These are phyloP conservation scores for Leptocoma aspasia DNA, from an alignment of 2,113 vertebrate genomes.

Conservation along the genomic window DNA sequence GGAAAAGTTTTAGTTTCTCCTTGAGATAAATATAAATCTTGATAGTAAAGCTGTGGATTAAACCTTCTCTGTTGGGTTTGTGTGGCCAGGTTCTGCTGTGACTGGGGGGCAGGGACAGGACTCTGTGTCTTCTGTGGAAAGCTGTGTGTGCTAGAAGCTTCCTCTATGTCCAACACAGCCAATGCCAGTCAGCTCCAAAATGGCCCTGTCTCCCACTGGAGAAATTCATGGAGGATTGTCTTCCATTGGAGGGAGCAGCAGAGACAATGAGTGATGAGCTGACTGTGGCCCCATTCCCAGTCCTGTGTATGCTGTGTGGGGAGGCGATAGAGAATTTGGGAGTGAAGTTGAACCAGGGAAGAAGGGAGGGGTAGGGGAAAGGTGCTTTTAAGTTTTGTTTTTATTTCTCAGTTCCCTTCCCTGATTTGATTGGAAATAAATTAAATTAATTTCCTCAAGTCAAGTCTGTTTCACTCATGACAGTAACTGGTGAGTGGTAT, in stretches of 20 bases:
- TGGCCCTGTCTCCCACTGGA: not conserved
- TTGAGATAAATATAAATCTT: not conserved
- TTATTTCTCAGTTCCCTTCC: not conserved
- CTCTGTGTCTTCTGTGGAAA: not conserved
- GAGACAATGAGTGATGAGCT: not conserved
- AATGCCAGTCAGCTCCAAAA: not conserved
- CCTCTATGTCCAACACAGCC: too few species aligned
- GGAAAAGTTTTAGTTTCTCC: not conserved
- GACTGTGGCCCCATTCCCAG: accelerated
- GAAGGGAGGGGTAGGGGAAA: not conserved
- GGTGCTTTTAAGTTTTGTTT: not conserved
- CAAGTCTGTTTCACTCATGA: not conserved
- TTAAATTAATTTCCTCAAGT: not conserved
- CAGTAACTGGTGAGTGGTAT: not conserved
- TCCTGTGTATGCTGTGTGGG: accelerated
- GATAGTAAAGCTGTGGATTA: not conserved
- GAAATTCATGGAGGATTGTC: not conserved
- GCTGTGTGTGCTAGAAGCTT: not conserved
- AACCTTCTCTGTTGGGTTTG: not conserved
- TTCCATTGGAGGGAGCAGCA: not conserved
- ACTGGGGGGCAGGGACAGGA: too few species aligned
- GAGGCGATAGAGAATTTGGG: not conserved
- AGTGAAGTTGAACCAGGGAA: not conserved
- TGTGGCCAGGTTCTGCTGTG: not conserved
- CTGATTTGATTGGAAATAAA: not conserved